phyloP scores from a whole-genome alignment of 2,888 invertebrate species.

The Lithophane ornitopus region DNA sequence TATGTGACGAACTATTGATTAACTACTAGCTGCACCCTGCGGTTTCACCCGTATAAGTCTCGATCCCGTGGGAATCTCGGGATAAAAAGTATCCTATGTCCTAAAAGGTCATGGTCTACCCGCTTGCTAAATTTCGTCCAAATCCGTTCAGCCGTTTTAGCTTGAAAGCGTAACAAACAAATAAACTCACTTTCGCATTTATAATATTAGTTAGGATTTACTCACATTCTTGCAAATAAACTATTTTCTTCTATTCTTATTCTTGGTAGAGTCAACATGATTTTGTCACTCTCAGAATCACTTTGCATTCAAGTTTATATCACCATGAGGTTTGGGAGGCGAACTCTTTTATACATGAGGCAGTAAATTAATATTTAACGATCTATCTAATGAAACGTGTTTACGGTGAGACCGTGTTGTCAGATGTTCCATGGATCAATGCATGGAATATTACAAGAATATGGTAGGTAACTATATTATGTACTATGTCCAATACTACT shows the following conservation, averaged over 20 bases:
- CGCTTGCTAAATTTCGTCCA: no score
- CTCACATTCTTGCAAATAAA: not conserved
- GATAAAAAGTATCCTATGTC: no score
- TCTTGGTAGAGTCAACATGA: not conserved
- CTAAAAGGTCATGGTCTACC: no score
- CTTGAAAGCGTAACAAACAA: no score
- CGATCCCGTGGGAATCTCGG: no score
- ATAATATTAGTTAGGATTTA: no score
- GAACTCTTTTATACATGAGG: conserved; percentile 5
- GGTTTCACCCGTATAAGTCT: no score
- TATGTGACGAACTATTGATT: no score
- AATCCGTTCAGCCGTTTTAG: no score
- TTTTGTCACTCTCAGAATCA: conserved; percentile 4
- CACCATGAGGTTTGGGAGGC: not conserved
- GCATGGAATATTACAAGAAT: conserved; percentile 8
- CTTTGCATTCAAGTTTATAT: conserved; percentile 21
- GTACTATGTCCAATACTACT: not conserved
- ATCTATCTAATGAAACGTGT: conserved; percentile 11
- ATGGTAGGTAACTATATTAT: not conserved
- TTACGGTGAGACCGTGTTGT: not conserved
- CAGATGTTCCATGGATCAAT: conserved; percentile 1
- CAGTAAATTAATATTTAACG: conserved; percentile 22
- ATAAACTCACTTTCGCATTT: no score
- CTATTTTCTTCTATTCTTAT: not conserved
- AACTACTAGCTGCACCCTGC: no score